Percentiles rank a stretch among this genome's conserved stretches.
Evolutionary conservation across 2,888 invertebrate genomes (phyloP).

Genomic region (Cryptus viduatorius): DNA sequence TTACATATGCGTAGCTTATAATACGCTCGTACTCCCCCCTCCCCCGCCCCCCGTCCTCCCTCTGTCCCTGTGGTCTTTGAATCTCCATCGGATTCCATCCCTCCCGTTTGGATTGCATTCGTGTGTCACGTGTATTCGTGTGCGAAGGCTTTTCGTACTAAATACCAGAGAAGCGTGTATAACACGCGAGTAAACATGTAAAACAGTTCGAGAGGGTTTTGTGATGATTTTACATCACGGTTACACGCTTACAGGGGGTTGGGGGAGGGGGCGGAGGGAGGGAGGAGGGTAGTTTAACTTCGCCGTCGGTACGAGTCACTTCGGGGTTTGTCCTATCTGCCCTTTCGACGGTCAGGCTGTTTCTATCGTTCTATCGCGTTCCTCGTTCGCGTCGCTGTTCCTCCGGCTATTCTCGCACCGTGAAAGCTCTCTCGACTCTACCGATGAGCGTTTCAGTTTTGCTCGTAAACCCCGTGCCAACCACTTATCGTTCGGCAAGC

Average conservation of each 20-base stretch:
- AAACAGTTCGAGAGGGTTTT: constrained; percentile 30
- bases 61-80: constrained; percentile 28
- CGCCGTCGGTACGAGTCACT: constrained; percentile 29
- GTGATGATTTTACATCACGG: constrained; percentile 34
- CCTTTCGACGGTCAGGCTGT: not conserved
- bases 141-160: constrained; percentile 43
- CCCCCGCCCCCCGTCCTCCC: constrained; percentile 5
- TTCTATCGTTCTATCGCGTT: constrained; percentile 24
- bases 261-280: not conserved
- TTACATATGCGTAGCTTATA: constrained; percentile 57
- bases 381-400: constrained; percentile 34
- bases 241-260: constrained; percentile 20
- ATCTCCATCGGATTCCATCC: constrained; percentile 37
- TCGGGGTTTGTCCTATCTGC: not conserved
- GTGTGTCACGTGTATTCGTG: constrained; percentile 33
- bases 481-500: constrained; percentile 65
- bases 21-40: constrained; percentile 42
- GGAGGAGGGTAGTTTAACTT: constrained; percentile 58
- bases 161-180: constrained; percentile 29
- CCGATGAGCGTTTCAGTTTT: constrained; percentile 57
- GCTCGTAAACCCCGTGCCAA: constrained; percentile 63
- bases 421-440: constrained; percentile 27
- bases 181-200: constrained; percentile 47
- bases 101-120: constrained; percentile 15
- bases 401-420: constrained; percentile 29